Conservation (phyloP, 2,797 vertebrate species). For the Cheirogaleus major region DNA sequence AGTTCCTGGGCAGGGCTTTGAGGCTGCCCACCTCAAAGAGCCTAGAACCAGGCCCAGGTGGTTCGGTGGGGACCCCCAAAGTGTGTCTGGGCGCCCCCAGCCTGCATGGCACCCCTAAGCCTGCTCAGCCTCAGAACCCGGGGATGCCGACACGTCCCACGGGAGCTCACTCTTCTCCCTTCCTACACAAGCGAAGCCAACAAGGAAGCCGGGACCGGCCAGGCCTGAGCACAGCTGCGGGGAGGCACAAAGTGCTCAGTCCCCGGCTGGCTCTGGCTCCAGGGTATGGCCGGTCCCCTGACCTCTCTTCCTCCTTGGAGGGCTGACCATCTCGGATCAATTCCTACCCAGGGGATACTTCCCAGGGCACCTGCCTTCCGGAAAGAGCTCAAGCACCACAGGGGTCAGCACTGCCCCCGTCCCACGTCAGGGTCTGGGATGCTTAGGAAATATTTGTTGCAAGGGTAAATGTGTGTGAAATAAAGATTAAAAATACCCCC, state of each 20-base stretch:
- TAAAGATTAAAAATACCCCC: background rate
- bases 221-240: background rate
- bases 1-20: background rate
- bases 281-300: rapidly evolving
- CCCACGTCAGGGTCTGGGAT: background rate
- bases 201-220: background rate
- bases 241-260: background rate
- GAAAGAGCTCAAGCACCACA: too few relatives aligned
- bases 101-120: background rate
- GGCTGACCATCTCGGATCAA: rapidly evolving
- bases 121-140: background rate
- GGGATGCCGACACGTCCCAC: background rate
- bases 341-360: rapidly evolving
- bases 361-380: rapidly evolving
- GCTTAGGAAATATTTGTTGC: background rate
- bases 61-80: background rate
- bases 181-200: background rate
- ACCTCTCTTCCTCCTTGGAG: background rate
- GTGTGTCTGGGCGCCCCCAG: background rate
- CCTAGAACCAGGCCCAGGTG: background rate
- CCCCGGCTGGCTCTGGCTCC: background rate
- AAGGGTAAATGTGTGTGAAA: background rate
- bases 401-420: background rate
- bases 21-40: background rate
- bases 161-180: background rate